These are phyloP conservation scores for Osmerus mordax DNA, from an alignment of 2,113 vertebrate genomes.

Conservation along the genomic window DNA sequence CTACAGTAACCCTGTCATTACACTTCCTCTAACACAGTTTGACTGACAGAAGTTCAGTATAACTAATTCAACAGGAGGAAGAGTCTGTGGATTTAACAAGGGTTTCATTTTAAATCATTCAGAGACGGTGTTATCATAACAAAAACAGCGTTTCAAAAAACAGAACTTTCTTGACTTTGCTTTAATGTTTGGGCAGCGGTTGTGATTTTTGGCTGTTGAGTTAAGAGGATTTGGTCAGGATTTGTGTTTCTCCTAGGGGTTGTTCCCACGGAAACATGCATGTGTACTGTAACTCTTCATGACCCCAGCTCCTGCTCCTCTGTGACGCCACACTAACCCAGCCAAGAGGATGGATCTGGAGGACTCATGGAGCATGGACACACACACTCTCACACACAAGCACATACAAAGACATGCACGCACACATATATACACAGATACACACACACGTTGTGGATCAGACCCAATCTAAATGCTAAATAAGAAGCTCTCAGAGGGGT, in stretches of 20 bases:
- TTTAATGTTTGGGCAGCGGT: too few species aligned
- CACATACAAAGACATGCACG: neutral
- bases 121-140: neutral
- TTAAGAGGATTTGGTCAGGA: too few species aligned
- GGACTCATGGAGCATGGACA: slow-evolving; percentile 58
- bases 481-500: slow-evolving; percentile 58
- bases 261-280: slow-evolving; percentile 59
- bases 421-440: neutral
- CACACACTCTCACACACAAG: slow-evolving; percentile 18
- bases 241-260: neutral
- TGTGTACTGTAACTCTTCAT: slow-evolving; percentile 57
- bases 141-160: neutral
- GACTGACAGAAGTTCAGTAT: slow-evolving; percentile 44
- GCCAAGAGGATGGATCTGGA: slow-evolving; percentile 33
- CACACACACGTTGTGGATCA: slow-evolving; percentile 56
- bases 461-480: slow-evolving; percentile 74
- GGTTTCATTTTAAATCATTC: neutral
- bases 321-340: slow-evolving; percentile 39
- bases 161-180: neutral
- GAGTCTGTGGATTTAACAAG: neutral
- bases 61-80: slow-evolving; percentile 44
- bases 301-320: slow-evolving; percentile 59
- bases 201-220: too few species aligned
- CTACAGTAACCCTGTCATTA: slow-evolving; percentile 41
- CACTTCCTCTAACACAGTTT: slow-evolving; percentile 39